Conservation (phyloP, 2,797 vertebrate genomes). For the Megaceryle alcyon region DNA sequence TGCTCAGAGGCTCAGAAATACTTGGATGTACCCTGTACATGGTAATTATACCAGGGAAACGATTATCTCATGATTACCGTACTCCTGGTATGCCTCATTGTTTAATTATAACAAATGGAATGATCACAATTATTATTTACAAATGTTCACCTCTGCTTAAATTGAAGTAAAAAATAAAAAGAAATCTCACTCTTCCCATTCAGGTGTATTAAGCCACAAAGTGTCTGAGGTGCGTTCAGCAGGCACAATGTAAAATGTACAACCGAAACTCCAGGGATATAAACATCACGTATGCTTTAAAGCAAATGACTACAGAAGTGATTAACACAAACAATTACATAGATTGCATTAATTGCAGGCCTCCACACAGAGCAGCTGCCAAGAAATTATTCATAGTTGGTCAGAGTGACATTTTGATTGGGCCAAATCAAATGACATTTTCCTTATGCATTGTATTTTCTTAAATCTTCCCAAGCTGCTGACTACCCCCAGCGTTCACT, state of each 20-base stretch:
- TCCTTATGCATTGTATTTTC: conserved; percentile 36
- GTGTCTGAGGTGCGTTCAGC: neutral
- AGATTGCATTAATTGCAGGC: conserved; percentile 59
- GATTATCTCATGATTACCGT: conserved; percentile 75
- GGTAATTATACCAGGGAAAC: conserved; percentile 70
- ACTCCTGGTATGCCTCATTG: conserved; percentile 71
- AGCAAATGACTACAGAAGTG: conserved; percentile 16
- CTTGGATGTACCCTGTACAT: conserved; percentile 66
- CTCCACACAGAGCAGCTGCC: conserved; percentile 25
- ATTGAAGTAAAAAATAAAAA: conserved; percentile 38
- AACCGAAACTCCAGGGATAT: conserved; percentile 11
- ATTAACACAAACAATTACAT: conserved; percentile 54
- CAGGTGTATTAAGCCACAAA: neutral
- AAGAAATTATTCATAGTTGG: conserved; percentile 65
- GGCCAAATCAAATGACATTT: conserved; percentile 63
- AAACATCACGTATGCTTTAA: neutral
- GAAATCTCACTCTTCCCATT: neutral
- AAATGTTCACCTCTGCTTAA: conserved; percentile 64
- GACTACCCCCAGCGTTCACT: neutral
- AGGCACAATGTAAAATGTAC: neutral
- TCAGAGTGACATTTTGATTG: conserved; percentile 68
- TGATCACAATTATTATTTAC: conserved; percentile 75
- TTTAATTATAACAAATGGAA: conserved; percentile 78
- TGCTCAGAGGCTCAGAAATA: conserved; percentile 60
- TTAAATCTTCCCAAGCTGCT: neutral